Evolutionary conservation across 2,113 vertebrate genomes (phyloP).

Genomic region (Ptilorrhoa leucosticta): DNA sequence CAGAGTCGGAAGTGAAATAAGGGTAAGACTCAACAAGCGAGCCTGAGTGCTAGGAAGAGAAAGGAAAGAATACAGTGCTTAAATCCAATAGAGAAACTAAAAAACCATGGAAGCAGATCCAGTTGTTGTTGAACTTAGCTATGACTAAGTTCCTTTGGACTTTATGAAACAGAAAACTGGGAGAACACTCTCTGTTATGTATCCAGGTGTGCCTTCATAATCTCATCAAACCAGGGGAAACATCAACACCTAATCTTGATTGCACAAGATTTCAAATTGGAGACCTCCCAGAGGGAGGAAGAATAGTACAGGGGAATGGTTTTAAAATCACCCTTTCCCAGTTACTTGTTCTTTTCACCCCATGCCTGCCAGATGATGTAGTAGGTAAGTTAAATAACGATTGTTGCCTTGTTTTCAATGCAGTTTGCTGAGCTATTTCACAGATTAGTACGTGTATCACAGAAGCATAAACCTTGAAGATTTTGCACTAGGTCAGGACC

Average conservation of each 20-base stretch:
- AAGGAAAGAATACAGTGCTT: background rate
- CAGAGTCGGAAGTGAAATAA: background rate
- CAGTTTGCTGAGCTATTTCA: background rate
- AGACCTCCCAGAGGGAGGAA: background rate
- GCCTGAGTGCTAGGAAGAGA: background rate
- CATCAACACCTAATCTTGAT: background rate
- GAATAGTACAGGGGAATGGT: background rate
- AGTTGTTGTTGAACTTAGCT: background rate
- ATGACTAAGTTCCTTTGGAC: background rate
- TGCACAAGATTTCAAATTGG: background rate
- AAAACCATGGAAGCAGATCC: background rate
- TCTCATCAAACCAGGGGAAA: background rate
- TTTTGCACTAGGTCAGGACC: background rate
- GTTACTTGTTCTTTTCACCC: background rate
- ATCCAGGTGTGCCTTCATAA: background rate
- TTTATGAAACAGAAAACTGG: background rate
- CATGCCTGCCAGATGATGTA: background rate
- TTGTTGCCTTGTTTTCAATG: accelerated
- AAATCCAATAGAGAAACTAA: background rate
- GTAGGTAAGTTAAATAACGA: background rate
- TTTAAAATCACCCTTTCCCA: background rate
- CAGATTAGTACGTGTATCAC: background rate
- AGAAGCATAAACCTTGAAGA: background rate
- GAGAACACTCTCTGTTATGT: background rate
- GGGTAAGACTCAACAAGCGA: background rate